phyloP scores from a whole-genome alignment of 2,888 invertebrate genomes.

The Sphinx pinastri region DNA sequence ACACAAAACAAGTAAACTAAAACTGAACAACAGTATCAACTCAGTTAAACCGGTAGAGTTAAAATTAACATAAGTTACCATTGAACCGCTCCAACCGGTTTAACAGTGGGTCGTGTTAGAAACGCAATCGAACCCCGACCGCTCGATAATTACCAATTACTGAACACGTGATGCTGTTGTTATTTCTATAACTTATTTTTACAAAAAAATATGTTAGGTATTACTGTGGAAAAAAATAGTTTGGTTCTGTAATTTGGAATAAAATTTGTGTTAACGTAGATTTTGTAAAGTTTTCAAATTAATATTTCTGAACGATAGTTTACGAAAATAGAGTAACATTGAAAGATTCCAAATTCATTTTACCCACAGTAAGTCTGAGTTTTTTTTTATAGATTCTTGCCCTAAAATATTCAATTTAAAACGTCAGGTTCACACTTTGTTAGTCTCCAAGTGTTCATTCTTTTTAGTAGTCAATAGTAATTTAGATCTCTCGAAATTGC shows the following conservation, averaged over 20 bases:
- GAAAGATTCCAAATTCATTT: too few species aligned
- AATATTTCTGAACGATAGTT: too few species aligned
- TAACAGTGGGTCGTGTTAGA: constrained; percentile 66
- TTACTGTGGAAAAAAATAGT: too few species aligned
- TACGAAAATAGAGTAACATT: background rate
- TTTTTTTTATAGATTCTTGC: too few species aligned
- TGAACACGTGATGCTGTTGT: constrained; percentile 35
- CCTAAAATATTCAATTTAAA: background rate
- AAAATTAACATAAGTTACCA: constrained; percentile 28
- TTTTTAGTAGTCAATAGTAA: too few species aligned
- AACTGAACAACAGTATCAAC: background rate
- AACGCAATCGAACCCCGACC: constrained; percentile 62
- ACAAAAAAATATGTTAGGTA: too few species aligned
- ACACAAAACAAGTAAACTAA: background rate
- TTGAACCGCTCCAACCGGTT: constrained; percentile 25
- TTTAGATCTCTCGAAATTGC: too few species aligned
- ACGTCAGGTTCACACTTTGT: background rate
- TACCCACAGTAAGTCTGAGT: too few species aligned
- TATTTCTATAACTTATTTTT: too few species aligned
- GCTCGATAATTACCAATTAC: constrained; percentile 74
- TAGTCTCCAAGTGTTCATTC: background rate
- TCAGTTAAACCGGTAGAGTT: constrained; percentile 11
- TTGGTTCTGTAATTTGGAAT: too few species aligned
- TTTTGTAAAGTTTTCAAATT: too few species aligned
- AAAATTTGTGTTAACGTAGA: too few species aligned